phyloP scores from a whole-genome alignment of 2,797 vertebrate genomes.

The Pantherophis vulpinus region DNA sequence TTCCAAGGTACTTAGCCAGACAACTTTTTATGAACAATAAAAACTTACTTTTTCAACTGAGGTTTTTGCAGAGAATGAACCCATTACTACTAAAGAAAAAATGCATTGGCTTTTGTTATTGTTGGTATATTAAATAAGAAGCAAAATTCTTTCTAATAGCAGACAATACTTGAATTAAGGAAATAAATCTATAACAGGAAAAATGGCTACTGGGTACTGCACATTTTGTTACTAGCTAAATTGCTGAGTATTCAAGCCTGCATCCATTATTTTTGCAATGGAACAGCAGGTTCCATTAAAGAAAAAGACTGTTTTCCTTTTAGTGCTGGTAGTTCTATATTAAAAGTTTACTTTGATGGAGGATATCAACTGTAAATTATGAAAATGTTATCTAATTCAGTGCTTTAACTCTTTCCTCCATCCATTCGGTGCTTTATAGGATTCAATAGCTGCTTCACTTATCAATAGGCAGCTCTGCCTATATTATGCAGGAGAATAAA shows the following conservation, averaged over 20 bases:
- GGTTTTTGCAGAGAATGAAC: constrained; percentile 2
- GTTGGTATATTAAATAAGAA: neutral
- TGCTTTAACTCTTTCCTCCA: neutral
- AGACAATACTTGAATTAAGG: neutral
- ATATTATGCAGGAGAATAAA: neutral
- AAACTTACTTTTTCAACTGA: neutral
- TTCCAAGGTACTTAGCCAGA: neutral
- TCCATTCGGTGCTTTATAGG: neutral
- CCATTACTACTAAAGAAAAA: neutral
- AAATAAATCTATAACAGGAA: constrained; percentile 8
- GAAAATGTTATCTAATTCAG: neutral
- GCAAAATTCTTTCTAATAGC: constrained; percentile 17
- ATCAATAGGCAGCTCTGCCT: neutral
- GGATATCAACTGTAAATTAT: neutral
- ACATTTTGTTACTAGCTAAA: constrained; percentile 30
- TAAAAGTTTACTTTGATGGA: neutral
- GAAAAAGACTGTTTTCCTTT: neutral
- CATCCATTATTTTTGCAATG: neutral
- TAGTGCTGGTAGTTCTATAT: neutral
- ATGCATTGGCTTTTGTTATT: neutral
- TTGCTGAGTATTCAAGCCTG: constrained; percentile 37
- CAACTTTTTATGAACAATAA: constrained; percentile 16
- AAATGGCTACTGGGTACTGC: neutral
- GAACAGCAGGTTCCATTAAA: neutral
- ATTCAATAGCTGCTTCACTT: neutral